These are phyloP conservation scores for silkworm (Bombyx mori) DNA, from an alignment of 1,140 invertebrate genomes.

Conservation along the genomic window DNA sequence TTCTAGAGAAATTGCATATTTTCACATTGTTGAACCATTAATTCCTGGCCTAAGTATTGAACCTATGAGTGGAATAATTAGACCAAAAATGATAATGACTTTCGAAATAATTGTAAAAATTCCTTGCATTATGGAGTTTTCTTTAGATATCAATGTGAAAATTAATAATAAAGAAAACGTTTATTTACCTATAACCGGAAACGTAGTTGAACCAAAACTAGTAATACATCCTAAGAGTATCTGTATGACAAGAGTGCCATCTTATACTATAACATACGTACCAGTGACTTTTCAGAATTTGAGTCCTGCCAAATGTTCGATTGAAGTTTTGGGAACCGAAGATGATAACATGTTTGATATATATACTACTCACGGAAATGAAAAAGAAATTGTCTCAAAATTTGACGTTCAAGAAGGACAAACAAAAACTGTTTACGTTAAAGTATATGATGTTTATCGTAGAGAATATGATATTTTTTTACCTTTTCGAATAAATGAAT, in stretches of 20 bases:
- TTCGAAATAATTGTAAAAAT: conserved; percentile 52
- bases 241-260: conserved; percentile 47
- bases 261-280: conserved; percentile 46
- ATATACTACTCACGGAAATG: conserved; percentile 41
- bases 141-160: conserved; percentile 50
- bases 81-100: conserved; percentile 51
- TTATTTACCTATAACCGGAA: conserved; percentile 46
- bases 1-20: conserved; percentile 53
- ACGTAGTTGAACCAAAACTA: conserved; percentile 54
- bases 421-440: conserved; percentile 48
- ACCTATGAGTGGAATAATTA: conserved; percentile 50
- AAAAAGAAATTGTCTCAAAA: conserved; percentile 39
- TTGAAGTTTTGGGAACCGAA: conserved; percentile 40
- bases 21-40: conserved; percentile 51
- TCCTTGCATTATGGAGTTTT: conserved; percentile 50
- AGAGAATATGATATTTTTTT: conserved; percentile 60
- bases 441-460: conserved; percentile 47
- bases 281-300: conserved; percentile 55
- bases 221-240: conserved; percentile 52
- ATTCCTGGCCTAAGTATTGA: conserved; percentile 51
- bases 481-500: conserved; percentile 55
- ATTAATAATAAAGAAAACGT: conserved; percentile 64
- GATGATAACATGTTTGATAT: conserved; percentile 56
- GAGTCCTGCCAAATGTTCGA: conserved; percentile 29
- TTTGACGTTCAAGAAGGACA: conserved; percentile 48